phyloP scores from a whole-genome alignment of 2,888 invertebrate genomes.

The Cyclophora albipunctata region DNA sequence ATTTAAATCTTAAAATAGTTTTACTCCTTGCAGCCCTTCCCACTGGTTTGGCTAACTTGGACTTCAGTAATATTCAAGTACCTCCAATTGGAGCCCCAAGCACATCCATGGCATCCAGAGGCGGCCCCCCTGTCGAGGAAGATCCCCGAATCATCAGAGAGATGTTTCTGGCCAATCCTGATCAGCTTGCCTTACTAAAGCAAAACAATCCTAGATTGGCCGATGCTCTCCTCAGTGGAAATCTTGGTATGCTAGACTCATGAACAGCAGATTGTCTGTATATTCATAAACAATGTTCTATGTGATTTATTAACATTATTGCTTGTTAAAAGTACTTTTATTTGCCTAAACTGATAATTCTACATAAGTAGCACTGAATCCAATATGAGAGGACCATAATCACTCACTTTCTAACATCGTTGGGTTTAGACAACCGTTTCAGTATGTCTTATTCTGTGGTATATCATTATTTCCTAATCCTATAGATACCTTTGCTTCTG shows the following conservation, averaged over 20 bases:
- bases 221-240: conserved; percentile 91
- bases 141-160: conserved; percentile 90
- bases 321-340: no score
- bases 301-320: no score
- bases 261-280: no score
- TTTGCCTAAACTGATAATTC: no score
- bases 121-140: conserved; percentile 76
- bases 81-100: conserved; percentile 66
- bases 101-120: conserved; percentile 51
- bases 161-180: conserved; percentile 92
- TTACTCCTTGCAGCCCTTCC: conserved; percentile 50
- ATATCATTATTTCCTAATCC: conserved; percentile 33
- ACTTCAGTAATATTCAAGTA: conserved; percentile 91
- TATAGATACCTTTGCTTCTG: conserved; percentile 84
- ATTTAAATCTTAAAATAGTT: conserved; percentile 17
- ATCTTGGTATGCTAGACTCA: conserved; percentile 75
- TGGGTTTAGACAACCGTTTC: no score
- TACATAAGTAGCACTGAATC: no score
- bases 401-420: no score
- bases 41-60: conserved; percentile 77
- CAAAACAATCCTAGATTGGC: conserved; percentile 95
- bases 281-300: no score
- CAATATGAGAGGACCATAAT: no score
- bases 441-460: not conserved
- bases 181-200: conserved; percentile 90